These are phyloP conservation scores for Ennomos erosarius DNA, from an alignment of 2,888 invertebrate genomes.

Conservation along the genomic window DNA sequence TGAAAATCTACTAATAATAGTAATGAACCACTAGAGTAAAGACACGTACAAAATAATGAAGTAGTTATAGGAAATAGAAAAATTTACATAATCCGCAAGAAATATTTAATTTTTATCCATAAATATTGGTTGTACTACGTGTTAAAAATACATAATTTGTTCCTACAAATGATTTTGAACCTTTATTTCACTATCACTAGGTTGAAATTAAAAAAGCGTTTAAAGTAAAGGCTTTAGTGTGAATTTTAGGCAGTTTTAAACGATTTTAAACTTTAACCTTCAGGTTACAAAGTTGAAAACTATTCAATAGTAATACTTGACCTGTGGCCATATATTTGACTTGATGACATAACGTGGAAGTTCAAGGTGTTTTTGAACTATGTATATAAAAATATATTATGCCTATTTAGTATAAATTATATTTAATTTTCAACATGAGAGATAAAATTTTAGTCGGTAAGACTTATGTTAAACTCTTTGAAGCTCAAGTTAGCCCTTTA, in stretches of 20 bases:
- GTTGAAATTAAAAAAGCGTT: neutral
- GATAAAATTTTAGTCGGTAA: too few species aligned
- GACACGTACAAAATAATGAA: slow-evolving; percentile 14
- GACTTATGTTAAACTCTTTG: too few species aligned
- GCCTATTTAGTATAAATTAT: too few species aligned
- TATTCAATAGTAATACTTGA: slow-evolving; percentile 22
- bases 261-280: slow-evolving; percentile 24
- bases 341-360: slow-evolving; percentile 34
- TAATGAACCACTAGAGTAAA: too few species aligned
- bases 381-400: slow-evolving; percentile 2
- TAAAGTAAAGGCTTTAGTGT: too few species aligned
- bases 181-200: neutral
- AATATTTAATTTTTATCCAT: slow-evolving; percentile 18
- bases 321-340: slow-evolving; percentile 30
- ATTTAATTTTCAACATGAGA: too few species aligned
- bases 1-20: too few species aligned
- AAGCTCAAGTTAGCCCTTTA: too few species aligned
- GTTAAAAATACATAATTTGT: neutral
- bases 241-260: neutral
- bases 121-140: slow-evolving; percentile 14
- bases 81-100: slow-evolving; percentile 19
- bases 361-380: slow-evolving; percentile 28
- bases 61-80: slow-evolving; percentile 18
- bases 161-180: neutral
- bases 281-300: slow-evolving; percentile 30